These are phyloP conservation scores for Drosophila pectinifera DNA, from an alignment of 1,140 invertebrate species.

Conservation along the genomic window DNA sequence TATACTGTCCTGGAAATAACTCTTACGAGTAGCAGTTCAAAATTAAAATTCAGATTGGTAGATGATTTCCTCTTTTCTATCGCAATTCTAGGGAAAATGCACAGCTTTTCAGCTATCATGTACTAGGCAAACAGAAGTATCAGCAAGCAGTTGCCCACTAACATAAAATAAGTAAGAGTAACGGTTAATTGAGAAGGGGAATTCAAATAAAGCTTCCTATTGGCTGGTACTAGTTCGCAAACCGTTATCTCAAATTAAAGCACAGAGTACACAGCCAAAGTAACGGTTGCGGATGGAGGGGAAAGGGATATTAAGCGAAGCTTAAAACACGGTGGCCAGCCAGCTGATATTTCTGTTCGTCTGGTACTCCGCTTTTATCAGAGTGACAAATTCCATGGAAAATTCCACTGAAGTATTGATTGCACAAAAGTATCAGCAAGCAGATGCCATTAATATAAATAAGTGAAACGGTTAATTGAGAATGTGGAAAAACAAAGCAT, in stretches of 20 bases:
- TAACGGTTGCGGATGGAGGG: neutral
- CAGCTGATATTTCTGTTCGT: neutral
- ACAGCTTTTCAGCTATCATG: neutral
- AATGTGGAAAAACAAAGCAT: too few species aligned
- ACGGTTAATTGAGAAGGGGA: neutral
- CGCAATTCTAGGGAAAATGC: neutral
- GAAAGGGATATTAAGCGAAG: neutral
- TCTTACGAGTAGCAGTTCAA: neutral
- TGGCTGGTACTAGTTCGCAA: neutral
- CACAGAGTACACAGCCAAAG: neutral
- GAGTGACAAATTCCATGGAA: too few species aligned
- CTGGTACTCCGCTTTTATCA: too few species aligned
- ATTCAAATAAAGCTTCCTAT: neutral
- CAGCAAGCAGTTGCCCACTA: neutral
- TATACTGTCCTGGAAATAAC: constrained; percentile 1
- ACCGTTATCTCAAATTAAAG: neutral
- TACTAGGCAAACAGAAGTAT: neutral
- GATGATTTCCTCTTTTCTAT: neutral
- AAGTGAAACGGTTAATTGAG: too few species aligned
- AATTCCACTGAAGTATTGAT: too few species aligned
- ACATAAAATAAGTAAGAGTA: neutral
- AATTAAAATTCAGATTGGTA: neutral
- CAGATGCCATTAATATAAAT: too few species aligned
- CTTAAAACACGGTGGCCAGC: neutral
- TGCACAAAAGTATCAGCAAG: too few species aligned